Evolutionary conservation across 2,797 vertebrate species (phyloP).

Genomic region (Lacerta agilis): DNA sequence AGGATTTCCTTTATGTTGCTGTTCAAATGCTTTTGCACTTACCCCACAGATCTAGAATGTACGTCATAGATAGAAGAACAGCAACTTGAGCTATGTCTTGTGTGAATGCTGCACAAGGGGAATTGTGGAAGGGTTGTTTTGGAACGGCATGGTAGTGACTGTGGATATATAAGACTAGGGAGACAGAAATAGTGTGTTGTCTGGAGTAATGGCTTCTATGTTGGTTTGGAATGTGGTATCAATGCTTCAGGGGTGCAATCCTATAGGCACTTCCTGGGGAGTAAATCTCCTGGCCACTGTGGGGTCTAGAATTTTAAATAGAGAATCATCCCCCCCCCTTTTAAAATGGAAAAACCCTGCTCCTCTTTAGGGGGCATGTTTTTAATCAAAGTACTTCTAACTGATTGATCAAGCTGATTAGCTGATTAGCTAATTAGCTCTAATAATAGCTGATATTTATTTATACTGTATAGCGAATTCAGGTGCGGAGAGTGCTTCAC

Average conservation of each 20-base stretch:
- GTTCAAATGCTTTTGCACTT: too few relatives aligned
- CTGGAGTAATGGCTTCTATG: not conserved
- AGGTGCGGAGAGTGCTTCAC: not conserved
- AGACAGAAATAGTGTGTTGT: not conserved
- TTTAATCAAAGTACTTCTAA: not conserved
- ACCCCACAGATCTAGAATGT: not conserved
- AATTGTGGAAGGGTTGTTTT: not conserved
- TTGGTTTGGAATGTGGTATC: not conserved
- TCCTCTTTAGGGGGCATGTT: not conserved
- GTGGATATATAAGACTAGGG: not conserved
- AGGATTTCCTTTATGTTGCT: not conserved
- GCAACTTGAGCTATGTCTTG: not conserved
- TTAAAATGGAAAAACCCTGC: not conserved
- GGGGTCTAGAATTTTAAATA: not conserved
- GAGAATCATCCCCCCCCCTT: not conserved
- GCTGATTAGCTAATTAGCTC: not conserved
- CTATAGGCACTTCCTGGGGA: not conserved
- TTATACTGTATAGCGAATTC: not conserved
- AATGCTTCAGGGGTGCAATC: not conserved
- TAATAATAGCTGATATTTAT: not conserved
- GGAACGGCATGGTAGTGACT: not conserved
- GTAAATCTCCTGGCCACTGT: not conserved
- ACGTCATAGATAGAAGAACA: not conserved
- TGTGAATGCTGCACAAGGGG: not conserved
- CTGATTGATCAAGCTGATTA: not conserved